Conservation (phyloP, 2,888 invertebrate genomes). For the Brachyptera risi region DNA sequence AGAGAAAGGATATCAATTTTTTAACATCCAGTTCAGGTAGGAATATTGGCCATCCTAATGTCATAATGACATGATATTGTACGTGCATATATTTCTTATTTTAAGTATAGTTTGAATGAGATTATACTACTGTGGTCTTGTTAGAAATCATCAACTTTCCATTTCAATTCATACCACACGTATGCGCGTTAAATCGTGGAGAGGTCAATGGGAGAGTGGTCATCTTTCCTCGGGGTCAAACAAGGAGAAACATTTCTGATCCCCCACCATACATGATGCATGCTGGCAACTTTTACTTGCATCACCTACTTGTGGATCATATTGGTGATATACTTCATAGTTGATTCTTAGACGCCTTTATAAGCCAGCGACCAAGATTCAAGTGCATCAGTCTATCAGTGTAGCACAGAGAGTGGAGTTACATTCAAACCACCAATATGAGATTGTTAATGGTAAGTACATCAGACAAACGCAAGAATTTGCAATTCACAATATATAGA, state of each 20-base stretch:
- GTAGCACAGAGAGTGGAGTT: background rate
- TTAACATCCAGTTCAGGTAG: conserved; percentile 1
- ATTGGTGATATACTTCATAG: background rate
- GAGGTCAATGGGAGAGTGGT: conserved; percentile 20
- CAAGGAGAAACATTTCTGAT: background rate
- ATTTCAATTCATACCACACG: conserved; percentile 2
- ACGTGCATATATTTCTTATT: background rate
- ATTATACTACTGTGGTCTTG: background rate
- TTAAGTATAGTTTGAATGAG: background rate
- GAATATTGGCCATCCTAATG: background rate
- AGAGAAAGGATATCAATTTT: background rate
- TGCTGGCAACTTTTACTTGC: conserved; percentile 18
- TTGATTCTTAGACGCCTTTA: conserved; percentile 6
- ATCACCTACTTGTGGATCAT: conserved; percentile 7
- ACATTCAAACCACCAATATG: background rate
- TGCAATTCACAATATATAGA: too few relatives aligned
- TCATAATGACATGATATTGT: background rate
- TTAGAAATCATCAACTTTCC: conserved; percentile 21
- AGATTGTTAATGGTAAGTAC: conserved; percentile 3
- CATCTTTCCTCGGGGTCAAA: conserved; percentile 9
- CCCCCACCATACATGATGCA: background rate
- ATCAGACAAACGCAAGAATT: too few relatives aligned
- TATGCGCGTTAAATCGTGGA: background rate
- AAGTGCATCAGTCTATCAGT: conserved; percentile 18
- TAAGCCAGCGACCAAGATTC: background rate